A percentile compares a stretch with the other conserved stretches of the same genome.
These are phyloP conservation scores for Nyctibius grandis DNA, from an alignment of 2,797 vertebrate species.

Conservation along the genomic window DNA sequence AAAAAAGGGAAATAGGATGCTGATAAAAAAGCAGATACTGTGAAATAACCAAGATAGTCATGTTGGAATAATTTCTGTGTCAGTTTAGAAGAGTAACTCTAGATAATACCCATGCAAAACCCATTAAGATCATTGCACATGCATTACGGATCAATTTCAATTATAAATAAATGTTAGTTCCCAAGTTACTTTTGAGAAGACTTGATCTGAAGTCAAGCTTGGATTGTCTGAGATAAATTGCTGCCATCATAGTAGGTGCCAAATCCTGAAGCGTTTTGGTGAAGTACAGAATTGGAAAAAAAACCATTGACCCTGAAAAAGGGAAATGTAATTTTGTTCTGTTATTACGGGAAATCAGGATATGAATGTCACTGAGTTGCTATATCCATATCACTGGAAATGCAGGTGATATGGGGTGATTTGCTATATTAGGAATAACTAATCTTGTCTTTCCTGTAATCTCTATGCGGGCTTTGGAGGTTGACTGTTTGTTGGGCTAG, in stretches of 20 bases:
- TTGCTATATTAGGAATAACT: neutral
- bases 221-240: neutral
- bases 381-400: neutral
- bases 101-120: neutral
- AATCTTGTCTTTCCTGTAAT: neutral
- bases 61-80: neutral
- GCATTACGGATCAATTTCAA: neutral
- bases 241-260: neutral
- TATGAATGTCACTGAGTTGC: neutral
- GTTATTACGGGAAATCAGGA: neutral
- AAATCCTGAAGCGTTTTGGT: neutral
- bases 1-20: fast-evolving
- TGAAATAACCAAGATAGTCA: neutral
- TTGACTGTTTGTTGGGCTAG: neutral
- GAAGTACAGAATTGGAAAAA: neutral
- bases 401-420: neutral
- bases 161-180: neutral
- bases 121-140: neutral
- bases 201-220: neutral
- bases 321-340: neutral
- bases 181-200: neutral
- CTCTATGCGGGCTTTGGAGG: neutral
- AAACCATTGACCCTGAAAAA: neutral
- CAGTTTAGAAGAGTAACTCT: neutral
- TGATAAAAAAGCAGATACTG: neutral